A percentile compares a stretch with the other conserved stretches of the same genome.
These are phyloP conservation scores for Calcarius lapponicus DNA, from an alignment of 2,797 vertebrate species.

Conservation along the genomic window DNA sequence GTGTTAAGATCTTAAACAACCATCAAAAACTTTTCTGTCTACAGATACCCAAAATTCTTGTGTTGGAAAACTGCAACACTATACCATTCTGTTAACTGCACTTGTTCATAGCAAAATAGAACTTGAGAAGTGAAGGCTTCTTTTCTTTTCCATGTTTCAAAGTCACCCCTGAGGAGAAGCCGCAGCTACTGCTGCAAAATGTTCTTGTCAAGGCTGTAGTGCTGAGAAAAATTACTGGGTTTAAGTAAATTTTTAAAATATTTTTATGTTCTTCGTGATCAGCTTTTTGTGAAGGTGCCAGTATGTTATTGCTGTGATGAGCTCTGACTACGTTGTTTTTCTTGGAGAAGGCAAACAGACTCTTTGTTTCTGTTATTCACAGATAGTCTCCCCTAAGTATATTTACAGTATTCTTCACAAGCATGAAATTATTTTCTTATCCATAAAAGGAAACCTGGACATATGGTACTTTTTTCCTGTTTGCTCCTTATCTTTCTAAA, in stretches of 20 bases:
- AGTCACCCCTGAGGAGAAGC: neutral
- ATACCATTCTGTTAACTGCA: neutral
- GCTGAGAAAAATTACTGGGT: neutral
- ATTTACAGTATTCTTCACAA: neutral
- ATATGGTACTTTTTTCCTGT: neutral
- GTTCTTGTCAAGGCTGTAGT: neutral
- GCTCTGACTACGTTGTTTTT: neutral
- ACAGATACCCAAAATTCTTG: neutral
- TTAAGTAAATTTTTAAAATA: neutral
- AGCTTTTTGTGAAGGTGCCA: neutral
- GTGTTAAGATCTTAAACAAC: neutral
- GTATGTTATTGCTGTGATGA: neutral
- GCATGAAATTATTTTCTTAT: neutral
- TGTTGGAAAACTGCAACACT: neutral
- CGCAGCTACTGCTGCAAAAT: neutral
- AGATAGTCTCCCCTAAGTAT: neutral
- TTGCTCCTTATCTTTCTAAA: neutral
- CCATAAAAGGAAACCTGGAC: neutral
- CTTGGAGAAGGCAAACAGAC: neutral
- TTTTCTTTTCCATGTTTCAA: neutral
- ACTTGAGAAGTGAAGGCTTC: neutral
- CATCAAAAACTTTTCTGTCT: neutral
- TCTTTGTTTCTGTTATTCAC: neutral
- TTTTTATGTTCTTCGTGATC: accelerated
- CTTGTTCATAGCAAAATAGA: neutral